phyloP scores from a whole-genome alignment of 1,140 invertebrate species.

The Neodiprion fabricii region DNA sequence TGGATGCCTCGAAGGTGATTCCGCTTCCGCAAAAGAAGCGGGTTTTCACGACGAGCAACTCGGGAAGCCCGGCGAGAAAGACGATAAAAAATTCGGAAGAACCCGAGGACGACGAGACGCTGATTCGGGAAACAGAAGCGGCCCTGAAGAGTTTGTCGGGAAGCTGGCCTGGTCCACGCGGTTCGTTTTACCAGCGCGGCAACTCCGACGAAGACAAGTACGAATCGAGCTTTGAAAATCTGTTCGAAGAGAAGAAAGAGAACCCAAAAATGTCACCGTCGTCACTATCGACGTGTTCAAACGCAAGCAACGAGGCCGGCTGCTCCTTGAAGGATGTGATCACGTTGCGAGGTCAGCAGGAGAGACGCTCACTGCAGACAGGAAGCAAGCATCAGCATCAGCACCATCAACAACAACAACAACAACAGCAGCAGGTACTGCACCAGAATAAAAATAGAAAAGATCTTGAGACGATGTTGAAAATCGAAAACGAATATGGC shows the following conservation, averaged over 20 bases:
- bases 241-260: constrained; percentile 83
- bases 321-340: constrained; percentile 72
- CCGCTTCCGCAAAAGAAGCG: constrained; percentile 70
- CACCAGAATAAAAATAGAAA: constrained; percentile 43
- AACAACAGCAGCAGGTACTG: constrained; percentile 35
- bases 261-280: constrained; percentile 69
- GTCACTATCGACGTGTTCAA: constrained; percentile 66
- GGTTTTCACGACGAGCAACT: constrained; percentile 57
- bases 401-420: constrained; percentile 42
- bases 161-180: constrained; percentile 75
- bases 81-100: constrained; percentile 59
- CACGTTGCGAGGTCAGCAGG: constrained; percentile 66
- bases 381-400: constrained; percentile 45
- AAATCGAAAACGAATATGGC: constrained; percentile 63
- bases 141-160: constrained; percentile 83
- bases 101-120: constrained; percentile 75
- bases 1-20: constrained; percentile 46
- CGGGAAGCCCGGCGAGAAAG: constrained; percentile 63
- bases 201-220: constrained; percentile 75
- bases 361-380: constrained; percentile 46
- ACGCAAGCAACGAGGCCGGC: constrained; percentile 66
- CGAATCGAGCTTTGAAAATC: constrained; percentile 79
- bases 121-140: constrained; percentile 86
- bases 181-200: constrained; percentile 68
- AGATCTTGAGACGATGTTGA: constrained; percentile 62